Base-by-base conservation (phyloP, 2,113 vertebrate species). In the Sander vitreus region DNA sequence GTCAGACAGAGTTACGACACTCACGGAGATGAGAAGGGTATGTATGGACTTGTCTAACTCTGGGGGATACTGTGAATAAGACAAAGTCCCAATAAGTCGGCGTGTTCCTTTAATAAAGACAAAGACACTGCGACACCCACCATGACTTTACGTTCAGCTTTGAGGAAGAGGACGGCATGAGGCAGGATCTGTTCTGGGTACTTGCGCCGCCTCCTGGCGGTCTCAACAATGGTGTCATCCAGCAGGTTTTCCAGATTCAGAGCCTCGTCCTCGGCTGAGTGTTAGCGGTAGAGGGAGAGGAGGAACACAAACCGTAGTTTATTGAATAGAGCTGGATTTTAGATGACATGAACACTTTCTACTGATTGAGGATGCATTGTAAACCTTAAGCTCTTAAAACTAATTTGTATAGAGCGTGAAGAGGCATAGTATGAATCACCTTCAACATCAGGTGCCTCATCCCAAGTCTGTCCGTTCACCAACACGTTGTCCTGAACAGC, bases 201-300 rank as follows among this genome's bases (percentile, higher is more conserved):
- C 1, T 90, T 84, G 36, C 96, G 96, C 64, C 98, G 97, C 75
- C 94, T 97, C 65, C 86, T 87, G 78, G 96, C 74, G 12, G 96
- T 91, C 84, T 97, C 96, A 9, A 99, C 95, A 55, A 99, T 95
- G 75, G 96, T 80, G 76, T 98, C 97, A 85, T 99, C 97, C 92
- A 99, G 93, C 0, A 96, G 83, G 79, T 96, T 96, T 62, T 98
- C 97, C 66, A 99, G 90, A n/a, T 92, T 78, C 73, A 91, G 89
- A 14, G 95, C 91, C 82, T 86, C 93, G 0, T 79, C 80, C 33
- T 92, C 94, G 68, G 66, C 50, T 86, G 80, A 43, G 58, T 1
- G 27, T 0, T 0, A 11, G 39, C 0, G 43, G 21, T 12, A 12
- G 25, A 55, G 1, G 1, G 19, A n/a, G 13, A 19, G 6, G 36